phyloP scores from a whole-genome alignment of 1,140 invertebrate species.

The Diabrotica undecimpunctata region DNA sequence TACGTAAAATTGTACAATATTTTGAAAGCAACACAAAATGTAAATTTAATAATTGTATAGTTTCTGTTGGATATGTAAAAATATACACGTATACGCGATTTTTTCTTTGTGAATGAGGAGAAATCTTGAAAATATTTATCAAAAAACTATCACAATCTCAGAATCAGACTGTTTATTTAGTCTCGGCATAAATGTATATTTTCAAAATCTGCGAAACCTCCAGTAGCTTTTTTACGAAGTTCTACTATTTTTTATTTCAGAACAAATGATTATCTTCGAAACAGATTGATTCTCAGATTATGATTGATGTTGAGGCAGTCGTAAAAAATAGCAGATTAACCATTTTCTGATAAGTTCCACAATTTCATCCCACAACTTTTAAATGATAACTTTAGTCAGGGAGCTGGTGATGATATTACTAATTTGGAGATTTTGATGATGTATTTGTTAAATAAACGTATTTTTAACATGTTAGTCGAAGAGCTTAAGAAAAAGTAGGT shows the following conservation, averaged over 20 bases:
- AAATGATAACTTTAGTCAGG: background rate
- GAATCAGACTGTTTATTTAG: background rate
- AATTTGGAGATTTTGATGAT: too few species aligned
- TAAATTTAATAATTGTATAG: conserved; percentile 27
- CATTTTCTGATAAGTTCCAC: background rate
- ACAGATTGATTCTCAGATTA: background rate
- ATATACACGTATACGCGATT: conserved; percentile 40
- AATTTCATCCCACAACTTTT: background rate
- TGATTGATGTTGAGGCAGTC: background rate
- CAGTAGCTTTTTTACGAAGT: too few species aligned
- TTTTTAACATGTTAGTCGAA: too few species aligned
- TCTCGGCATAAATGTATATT: too few species aligned
- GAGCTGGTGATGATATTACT: too few species aligned
- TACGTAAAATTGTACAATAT: conserved; percentile 48
- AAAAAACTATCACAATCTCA: background rate
- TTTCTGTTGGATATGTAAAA: conserved; percentile 37
- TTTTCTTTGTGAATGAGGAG: conserved; percentile 15
- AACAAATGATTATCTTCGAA: background rate
- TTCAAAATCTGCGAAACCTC: too few species aligned
- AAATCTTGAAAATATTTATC: conserved; percentile 1
- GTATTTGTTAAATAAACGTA: too few species aligned
- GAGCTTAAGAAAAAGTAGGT: too few species aligned
- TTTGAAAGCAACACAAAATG: conserved; percentile 33
- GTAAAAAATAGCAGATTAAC: background rate
- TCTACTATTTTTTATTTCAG: too few species aligned